Conservation (phyloP, 2,797 vertebrate species). For the Coendou prehensilis region DNA sequence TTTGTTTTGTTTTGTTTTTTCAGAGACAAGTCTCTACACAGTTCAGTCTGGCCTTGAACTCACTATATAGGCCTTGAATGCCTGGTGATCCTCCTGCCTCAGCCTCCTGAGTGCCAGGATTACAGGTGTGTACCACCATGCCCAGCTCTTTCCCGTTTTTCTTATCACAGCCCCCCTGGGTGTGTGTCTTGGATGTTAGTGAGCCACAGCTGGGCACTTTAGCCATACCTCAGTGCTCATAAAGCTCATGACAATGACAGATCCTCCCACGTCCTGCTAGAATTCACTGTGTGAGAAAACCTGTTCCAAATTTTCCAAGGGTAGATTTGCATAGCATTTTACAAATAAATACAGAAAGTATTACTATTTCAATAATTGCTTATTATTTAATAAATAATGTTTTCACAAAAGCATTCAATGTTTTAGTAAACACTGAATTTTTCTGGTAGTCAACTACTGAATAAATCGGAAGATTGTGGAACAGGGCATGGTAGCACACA, state of each 20-base stretch:
- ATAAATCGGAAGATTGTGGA: background rate
- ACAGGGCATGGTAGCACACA: background rate
- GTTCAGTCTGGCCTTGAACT: background rate
- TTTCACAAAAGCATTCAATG: background rate
- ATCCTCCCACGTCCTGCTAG: background rate
- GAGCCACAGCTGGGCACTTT: background rate
- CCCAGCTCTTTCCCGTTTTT: background rate
- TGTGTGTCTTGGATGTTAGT: background rate
- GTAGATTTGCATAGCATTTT: background rate
- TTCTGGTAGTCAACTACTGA: background rate
- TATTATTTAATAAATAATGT: background rate
- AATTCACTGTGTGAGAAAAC: background rate
- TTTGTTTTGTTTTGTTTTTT: background rate
- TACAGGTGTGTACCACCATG: background rate
- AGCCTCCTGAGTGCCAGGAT: background rate
- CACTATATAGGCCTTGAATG: background rate
- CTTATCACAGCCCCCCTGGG: background rate
- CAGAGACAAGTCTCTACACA: background rate
- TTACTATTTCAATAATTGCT: background rate
- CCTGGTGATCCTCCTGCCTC: background rate
- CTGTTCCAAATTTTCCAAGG: background rate
- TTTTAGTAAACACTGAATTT: background rate
- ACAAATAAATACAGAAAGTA: conserved; percentile 33
- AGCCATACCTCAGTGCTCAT: background rate
- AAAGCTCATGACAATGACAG: background rate